A percentile compares a stretch with the other conserved stretches of the same genome.
phyloP scores from a whole-genome alignment of 2,113 vertebrate species.

The Athene cunicularia region DNA sequence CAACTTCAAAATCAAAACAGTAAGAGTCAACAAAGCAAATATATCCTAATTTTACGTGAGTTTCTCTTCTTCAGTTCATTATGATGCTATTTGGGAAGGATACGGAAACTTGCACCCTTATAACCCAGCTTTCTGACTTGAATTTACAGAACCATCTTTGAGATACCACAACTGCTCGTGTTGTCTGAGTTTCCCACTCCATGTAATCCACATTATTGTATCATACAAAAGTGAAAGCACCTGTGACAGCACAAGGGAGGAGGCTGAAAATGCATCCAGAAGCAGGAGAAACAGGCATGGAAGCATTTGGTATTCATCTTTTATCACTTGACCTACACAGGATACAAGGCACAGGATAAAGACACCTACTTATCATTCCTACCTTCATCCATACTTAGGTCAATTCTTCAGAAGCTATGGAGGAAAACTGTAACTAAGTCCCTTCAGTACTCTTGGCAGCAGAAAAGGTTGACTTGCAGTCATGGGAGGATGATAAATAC shows the following conservation, averaged over 20 bases:
- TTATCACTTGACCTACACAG: background rate
- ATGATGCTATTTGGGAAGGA: background rate
- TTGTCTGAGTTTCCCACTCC: background rate
- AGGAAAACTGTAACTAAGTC: background rate
- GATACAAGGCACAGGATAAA: background rate
- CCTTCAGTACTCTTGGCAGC: background rate
- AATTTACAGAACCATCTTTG: background rate
- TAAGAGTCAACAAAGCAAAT: background rate
- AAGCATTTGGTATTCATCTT: background rate
- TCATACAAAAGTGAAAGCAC: fast-evolving
- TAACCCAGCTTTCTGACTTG: background rate
- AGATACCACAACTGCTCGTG: background rate
- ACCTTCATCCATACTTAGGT: background rate
- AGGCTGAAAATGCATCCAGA: background rate
- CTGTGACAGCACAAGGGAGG: background rate
- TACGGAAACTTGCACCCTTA: background rate
- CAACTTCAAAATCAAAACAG: background rate
- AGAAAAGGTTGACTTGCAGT: background rate
- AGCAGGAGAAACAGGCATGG: background rate
- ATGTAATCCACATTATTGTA: background rate
- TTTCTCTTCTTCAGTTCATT: background rate
- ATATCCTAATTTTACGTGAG: background rate
- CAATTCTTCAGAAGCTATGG: background rate
- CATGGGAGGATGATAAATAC: background rate
- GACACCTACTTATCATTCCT: background rate